phyloP scores from a whole-genome alignment of 1,140 invertebrate species.

The Drosophila tsacasi region DNA sequence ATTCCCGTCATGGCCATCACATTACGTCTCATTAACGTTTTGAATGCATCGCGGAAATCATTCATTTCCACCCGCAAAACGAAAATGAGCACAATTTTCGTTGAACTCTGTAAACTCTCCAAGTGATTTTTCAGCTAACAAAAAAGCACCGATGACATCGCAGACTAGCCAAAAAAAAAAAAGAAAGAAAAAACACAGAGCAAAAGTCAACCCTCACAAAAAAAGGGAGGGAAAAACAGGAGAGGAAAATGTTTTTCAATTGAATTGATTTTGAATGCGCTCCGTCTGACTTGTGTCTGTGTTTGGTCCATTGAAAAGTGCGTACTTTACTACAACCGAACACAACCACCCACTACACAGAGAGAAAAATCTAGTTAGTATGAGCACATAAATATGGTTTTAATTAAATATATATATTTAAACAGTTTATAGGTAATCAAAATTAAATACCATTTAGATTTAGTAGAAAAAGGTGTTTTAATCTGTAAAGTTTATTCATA shows the following conservation, averaged over 20 bases:
- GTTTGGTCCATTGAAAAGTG: conserved; percentile 74
- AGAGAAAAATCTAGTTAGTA: neutral
- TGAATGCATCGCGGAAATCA: conserved; percentile 71
- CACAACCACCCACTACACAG: conserved; percentile 10
- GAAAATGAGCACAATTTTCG: conserved; percentile 60
- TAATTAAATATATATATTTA: neutral
- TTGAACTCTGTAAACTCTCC: conserved; percentile 59
- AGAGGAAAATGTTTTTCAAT: conserved; percentile 73
- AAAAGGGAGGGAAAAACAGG: conserved; percentile 21
- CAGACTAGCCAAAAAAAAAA: conserved; percentile 27
- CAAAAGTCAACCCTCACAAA: conserved; percentile 40
- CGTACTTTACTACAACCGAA: conserved; percentile 39
- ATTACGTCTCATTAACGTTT: conserved; percentile 79
- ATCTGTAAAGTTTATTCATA: neutral
- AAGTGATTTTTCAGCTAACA: conserved; percentile 57
- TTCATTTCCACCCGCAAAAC: conserved; percentile 70
- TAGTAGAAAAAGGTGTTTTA: no score
- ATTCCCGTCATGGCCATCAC: conserved; percentile 70
- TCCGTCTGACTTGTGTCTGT: conserved; percentile 67
- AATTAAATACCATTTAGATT: neutral
- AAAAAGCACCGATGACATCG: conserved; percentile 45
- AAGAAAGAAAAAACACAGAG: conserved; percentile 4
- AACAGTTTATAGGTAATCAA: neutral
- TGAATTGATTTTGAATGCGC: conserved; percentile 80
- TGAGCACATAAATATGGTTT: neutral